A percentile compares a stretch with the other conserved stretches of the same genome.
Conservation (phyloP, 2,113 vertebrate species). For the Phodopus roborovskii region DNA sequence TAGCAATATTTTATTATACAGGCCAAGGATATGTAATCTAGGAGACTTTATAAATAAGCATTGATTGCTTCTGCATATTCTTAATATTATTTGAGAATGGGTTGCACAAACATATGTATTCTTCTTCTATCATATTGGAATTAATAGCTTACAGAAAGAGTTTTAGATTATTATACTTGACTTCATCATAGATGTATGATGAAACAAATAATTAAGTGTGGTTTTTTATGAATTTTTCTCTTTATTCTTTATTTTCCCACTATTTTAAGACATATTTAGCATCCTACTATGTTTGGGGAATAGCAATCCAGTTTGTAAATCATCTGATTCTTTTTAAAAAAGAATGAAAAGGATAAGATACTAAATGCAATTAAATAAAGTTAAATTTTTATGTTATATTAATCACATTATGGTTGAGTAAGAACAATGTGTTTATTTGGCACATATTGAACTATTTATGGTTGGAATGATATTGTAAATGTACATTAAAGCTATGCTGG, state of each 20-base stretch:
- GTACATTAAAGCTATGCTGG: neutral
- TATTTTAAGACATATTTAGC: neutral
- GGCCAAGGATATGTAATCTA: neutral
- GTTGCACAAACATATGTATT: neutral
- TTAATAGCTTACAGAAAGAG: neutral
- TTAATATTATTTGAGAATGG: neutral
- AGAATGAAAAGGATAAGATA: neutral
- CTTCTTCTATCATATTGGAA: neutral
- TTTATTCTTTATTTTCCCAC: neutral
- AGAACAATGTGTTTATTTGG: neutral
- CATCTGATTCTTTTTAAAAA: neutral
- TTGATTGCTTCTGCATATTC: slow-evolving; percentile 30
- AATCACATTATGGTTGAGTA: neutral
- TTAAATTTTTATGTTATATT: neutral
- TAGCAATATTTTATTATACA: slow-evolving; percentile 16
- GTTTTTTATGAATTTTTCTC: neutral
- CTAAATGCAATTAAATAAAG: neutral
- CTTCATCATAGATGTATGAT: neutral
- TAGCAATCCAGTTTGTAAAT: neutral
- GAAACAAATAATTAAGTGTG: slow-evolving; percentile 1
- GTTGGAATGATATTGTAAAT: neutral
- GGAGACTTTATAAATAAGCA: neutral
- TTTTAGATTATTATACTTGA: slow-evolving; percentile 11
- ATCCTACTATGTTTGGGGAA: neutral
- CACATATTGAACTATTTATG: neutral